phyloP scores from a whole-genome alignment of 2,113 vertebrate genomes.

The Glaucidium brasilianum region DNA sequence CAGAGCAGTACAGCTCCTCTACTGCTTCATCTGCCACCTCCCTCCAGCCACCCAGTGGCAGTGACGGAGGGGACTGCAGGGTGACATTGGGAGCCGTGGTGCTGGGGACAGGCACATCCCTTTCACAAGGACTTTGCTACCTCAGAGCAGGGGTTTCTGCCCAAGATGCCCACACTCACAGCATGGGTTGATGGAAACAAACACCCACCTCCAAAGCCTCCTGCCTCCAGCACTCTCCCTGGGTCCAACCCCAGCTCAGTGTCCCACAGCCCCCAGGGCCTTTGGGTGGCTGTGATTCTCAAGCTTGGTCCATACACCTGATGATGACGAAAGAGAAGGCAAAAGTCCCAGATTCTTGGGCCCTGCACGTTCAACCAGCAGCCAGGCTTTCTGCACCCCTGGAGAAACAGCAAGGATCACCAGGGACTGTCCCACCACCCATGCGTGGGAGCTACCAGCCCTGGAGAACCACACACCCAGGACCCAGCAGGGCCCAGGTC shows the following conservation, averaged over 20 bases:
- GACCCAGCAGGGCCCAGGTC: background rate
- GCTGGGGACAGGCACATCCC: background rate
- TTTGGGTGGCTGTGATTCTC: background rate
- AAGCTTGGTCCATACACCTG: background rate
- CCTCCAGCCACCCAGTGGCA: background rate
- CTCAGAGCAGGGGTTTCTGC: background rate
- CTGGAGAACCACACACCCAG: background rate
- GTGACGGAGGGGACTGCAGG: background rate
- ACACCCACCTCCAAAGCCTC: background rate
- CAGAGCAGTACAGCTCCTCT: background rate
- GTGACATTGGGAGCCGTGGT: background rate
- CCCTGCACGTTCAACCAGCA: rapidly evolving
- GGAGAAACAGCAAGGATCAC: background rate
- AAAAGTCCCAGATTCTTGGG: background rate
- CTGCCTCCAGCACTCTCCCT: rapidly evolving
- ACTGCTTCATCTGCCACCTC: background rate
- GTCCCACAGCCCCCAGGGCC: rapidly evolving
- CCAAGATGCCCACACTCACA: background rate
- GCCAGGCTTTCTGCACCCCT: background rate
- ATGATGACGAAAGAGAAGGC: background rate
- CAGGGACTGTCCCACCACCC: background rate
- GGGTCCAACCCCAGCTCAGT: background rate
- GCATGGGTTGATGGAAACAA: background rate
- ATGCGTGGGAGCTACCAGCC: background rate
- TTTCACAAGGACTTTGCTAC: background rate